A percentile compares a stretch with the other conserved stretches of the same genome.
These are phyloP conservation scores for Icerya purchasi DNA, from an alignment of 2,888 invertebrate species.

Conservation along the genomic window DNA sequence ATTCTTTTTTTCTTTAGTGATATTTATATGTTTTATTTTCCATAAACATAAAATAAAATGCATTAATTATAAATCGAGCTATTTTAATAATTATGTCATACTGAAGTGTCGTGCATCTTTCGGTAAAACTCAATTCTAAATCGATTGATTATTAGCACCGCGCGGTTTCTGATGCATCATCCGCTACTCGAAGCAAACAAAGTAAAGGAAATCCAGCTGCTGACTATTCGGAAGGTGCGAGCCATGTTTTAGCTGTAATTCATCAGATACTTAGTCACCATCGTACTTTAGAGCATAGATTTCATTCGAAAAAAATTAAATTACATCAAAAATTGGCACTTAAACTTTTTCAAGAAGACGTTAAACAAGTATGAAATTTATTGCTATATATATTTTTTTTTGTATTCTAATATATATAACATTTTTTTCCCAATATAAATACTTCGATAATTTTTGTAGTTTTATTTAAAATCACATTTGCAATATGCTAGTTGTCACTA, in stretches of 20 bases:
- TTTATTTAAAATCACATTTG: too few relatives aligned
- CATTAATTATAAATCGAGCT: too few relatives aligned
- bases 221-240: conserved; percentile 90
- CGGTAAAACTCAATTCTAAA: too few relatives aligned
- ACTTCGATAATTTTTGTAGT: background rate
- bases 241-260: conserved; percentile 86
- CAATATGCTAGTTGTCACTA: too few relatives aligned
- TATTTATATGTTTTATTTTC: too few relatives aligned
- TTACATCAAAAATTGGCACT: conserved; percentile 83
- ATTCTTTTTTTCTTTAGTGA: too few relatives aligned
- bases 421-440: conserved; percentile 1
- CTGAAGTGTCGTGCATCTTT: too few relatives aligned
- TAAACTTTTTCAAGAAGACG: conserved; percentile 86
- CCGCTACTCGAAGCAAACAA: conserved; percentile 8
- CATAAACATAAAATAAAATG: too few relatives aligned
- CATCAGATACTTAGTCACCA: conserved; percentile 93
- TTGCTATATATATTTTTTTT: too few relatives aligned
- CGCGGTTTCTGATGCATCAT: conserved; percentile 17
- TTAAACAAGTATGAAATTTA: conserved; percentile 52
- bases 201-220: conserved; percentile 46
- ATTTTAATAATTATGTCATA: too few relatives aligned
- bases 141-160: too few relatives aligned
- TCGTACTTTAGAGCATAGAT: conserved; percentile 74
- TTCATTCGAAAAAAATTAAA: conserved; percentile 86
- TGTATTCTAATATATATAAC: conserved; percentile 4